Evolutionary conservation across 2,797 vertebrate genomes (phyloP).

Genomic region (Artibeus jamaicensis): DNA sequence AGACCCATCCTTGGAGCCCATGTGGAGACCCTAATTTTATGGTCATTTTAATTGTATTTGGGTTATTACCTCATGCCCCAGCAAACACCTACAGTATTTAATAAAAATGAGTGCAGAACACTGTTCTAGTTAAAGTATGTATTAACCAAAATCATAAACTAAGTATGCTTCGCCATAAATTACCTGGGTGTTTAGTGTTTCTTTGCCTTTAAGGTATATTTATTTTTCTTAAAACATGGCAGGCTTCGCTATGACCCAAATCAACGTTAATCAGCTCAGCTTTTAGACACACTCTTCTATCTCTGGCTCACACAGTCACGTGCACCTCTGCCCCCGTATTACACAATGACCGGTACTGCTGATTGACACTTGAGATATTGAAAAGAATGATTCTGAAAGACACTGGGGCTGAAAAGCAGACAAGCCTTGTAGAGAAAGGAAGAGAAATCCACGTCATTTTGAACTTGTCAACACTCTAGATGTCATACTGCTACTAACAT

Average conservation of each 20-base stretch:
- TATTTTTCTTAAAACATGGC: slow-evolving; percentile 68
- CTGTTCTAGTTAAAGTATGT: slow-evolving; percentile 67
- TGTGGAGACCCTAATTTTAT: slow-evolving; percentile 67
- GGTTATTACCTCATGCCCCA: slow-evolving; percentile 76
- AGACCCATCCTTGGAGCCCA: slow-evolving; percentile 72
- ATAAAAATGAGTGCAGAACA: slow-evolving; percentile 74
- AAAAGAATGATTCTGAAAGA: not conserved
- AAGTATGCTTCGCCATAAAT: slow-evolving; percentile 73
- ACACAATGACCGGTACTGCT: slow-evolving; percentile 12
- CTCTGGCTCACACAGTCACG: not conserved
- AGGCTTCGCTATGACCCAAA: slow-evolving; percentile 36
- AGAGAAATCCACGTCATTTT: not conserved
- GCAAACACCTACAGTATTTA: slow-evolving; percentile 74
- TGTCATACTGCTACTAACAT: not conserved
- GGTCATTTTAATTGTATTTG: slow-evolving; percentile 79
- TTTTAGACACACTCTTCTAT: slow-evolving; percentile 55
- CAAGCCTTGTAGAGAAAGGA: not conserved
- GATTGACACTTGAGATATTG: not conserved
- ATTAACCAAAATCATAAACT: slow-evolving; percentile 78
- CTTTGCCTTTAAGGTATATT: slow-evolving; percentile 75
- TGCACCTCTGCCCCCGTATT: slow-evolving; percentile 7
- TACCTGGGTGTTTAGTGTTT: slow-evolving; percentile 75
- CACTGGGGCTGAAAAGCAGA: not conserved
- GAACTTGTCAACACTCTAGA: not conserved
- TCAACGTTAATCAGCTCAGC: slow-evolving; percentile 56